Evolutionary conservation across 2,113 vertebrate species (phyloP).

Genomic region (Pygoscelis adeliae): DNA sequence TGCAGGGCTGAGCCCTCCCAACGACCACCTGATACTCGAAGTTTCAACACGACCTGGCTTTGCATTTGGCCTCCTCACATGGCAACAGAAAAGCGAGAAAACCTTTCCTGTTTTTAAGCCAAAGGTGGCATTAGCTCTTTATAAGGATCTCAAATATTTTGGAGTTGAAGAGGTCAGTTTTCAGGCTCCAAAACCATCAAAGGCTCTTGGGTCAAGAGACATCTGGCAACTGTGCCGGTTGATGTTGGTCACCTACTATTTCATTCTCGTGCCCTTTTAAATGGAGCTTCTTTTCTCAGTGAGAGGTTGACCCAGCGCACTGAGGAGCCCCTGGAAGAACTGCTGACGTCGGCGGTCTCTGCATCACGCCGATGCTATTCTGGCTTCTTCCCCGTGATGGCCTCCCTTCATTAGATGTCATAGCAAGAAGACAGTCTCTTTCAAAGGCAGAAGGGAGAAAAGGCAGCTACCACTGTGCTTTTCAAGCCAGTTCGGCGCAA

Average conservation of each 20-base stretch:
- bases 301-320: neutral
- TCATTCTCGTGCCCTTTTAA: conserved; percentile 28
- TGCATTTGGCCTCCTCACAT: neutral
- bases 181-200: neutral
- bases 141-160: neutral
- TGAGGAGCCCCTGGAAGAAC: neutral
- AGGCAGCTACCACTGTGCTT: neutral
- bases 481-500: neutral
- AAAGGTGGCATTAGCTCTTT: neutral
- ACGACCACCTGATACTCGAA: neutral
- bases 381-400: neutral
- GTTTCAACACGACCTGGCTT: neutral
- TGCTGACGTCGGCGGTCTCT: neutral
- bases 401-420: conserved; percentile 31
- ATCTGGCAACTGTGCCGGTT: neutral
- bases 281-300: neutral
- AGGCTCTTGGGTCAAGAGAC: neutral
- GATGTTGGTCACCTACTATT: neutral
- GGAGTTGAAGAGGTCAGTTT: neutral
- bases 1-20: neutral
- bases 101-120: neutral
- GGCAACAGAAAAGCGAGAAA: neutral
- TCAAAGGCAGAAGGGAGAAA: conserved; percentile 21
- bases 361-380: conserved; percentile 47
- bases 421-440: conserved; percentile 2